These are phyloP conservation scores for Diabrotica undecimpunctata DNA, from an alignment of 1,140 invertebrate genomes.

Conservation along the genomic window DNA sequence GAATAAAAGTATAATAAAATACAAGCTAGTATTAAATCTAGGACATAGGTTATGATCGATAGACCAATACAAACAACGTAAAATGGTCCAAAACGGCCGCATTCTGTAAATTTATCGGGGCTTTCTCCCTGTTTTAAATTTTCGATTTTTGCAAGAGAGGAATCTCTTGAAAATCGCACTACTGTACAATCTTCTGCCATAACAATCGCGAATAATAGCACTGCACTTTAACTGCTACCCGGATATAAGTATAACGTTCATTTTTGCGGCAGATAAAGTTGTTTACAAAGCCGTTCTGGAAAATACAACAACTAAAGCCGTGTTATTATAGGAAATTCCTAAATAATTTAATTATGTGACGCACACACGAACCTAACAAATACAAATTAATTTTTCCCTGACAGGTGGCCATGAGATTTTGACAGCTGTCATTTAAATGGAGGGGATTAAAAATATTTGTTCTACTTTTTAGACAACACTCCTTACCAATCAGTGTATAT, in stretches of 20 bases:
- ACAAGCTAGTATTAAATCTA: conserved; percentile 48
- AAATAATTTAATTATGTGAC: not conserved
- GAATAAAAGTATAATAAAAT: conserved; percentile 49
- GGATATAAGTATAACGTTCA: not conserved
- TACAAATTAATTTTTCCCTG: not conserved
- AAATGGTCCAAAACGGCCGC: conserved; percentile 41
- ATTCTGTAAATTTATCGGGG: conserved; percentile 37
- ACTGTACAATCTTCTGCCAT: conserved; percentile 46
- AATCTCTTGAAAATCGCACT: conserved; percentile 46
- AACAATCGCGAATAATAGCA: not conserved
- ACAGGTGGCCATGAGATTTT: conserved; percentile 7
- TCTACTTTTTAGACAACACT: too few species aligned
- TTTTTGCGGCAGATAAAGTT: not conserved
- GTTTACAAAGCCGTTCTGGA: not conserved
- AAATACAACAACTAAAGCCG: not conserved
- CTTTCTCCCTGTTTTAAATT: conserved; percentile 40
- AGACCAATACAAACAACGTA: conserved; percentile 45
- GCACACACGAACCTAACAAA: not conserved
- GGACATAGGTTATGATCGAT: conserved; percentile 48
- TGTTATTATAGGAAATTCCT: not conserved
- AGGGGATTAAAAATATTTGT: too few species aligned
- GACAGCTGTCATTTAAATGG: not conserved
- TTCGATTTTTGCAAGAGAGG: conserved; percentile 42
- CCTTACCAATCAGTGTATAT: too few species aligned
- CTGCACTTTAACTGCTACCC: conserved; percentile 2